Percentiles rank a stretch among this genome's conserved stretches.
Conservation (phyloP, 1,140 invertebrate species). For the Monochamus saltuarius region DNA sequence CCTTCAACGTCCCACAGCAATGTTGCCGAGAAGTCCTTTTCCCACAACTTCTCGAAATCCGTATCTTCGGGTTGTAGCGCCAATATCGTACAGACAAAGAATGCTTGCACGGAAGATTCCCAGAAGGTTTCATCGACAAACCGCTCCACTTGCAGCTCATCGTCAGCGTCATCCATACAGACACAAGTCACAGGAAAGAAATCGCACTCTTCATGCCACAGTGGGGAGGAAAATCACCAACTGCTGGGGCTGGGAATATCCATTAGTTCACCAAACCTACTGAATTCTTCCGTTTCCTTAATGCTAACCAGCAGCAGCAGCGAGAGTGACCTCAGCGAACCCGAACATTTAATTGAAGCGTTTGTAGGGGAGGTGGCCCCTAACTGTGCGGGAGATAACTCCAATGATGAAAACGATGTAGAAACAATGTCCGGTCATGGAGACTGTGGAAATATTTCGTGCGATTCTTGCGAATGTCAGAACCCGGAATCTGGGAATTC, state of each 20-base stretch:
- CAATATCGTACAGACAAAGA: too few relatives aligned
- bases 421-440: conserved; percentile 70
- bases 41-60: conserved; percentile 8
- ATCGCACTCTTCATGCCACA: conserved; percentile 9
- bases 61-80: too few relatives aligned
- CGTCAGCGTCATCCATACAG: conserved; percentile 32
- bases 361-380: conserved; percentile 27
- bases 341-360: conserved; percentile 63
- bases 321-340: conserved; percentile 65
- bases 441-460: conserved; percentile 32
- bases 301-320: conserved; percentile 54
- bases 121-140: conserved; percentile 13
- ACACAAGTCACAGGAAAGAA: conserved; percentile 17
- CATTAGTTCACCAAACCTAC: conserved; percentile 48
- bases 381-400: conserved; percentile 46
- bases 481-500: conserved; percentile 32
- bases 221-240: conserved; percentile 29
- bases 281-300: conserved; percentile 46
- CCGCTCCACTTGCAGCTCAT: conserved; percentile 23
- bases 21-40: conserved; percentile 33
- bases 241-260: conserved; percentile 42
- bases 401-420: conserved; percentile 54
- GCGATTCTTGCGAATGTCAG: conserved; percentile 30
- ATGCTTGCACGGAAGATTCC: too few relatives aligned
- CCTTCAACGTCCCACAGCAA: conserved; percentile 31